Conservation (phyloP, 1,140 invertebrate genomes). For the Trachelipus rathkii region DNA sequence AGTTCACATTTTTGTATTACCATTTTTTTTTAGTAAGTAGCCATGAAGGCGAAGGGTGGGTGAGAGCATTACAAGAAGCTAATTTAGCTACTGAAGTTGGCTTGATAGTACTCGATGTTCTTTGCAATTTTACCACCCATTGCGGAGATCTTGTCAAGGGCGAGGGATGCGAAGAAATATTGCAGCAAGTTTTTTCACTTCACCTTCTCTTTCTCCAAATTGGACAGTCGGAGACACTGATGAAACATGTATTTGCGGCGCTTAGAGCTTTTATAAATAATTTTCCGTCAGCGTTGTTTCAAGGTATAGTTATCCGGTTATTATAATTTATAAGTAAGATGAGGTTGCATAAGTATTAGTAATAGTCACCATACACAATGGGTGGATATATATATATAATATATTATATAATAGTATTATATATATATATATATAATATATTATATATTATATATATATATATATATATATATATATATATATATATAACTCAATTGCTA, state of each 20-base stretch:
- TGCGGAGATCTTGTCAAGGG: constrained; percentile 65
- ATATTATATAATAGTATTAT: too few species aligned
- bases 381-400: too few species aligned
- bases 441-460: too few species aligned
- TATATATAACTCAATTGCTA: too few species aligned
- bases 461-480: too few species aligned
- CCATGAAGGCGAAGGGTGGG: constrained; percentile 47
- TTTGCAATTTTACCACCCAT: constrained; percentile 77
- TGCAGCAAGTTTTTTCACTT: constrained; percentile 71
- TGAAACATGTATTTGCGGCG: constrained; percentile 85
- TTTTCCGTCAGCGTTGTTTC: constrained; percentile 73
- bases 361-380: too few species aligned
- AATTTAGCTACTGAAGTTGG: constrained; percentile 87
- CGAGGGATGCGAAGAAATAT: constrained; percentile 66
- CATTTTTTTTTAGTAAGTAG: constrained; percentile 41
- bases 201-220: constrained; percentile 81
- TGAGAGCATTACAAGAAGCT: constrained; percentile 71
- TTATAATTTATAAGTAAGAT: too few species aligned
- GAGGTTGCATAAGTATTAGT: too few species aligned
- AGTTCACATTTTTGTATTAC: background rate
- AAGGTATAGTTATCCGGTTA: constrained; percentile 57
- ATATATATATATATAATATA: too few species aligned
- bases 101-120: constrained; percentile 75
- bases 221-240: constrained; percentile 82
- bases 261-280: constrained; percentile 86